Evolutionary conservation across 2,888 invertebrate genomes (phyloP).

Genomic region (Caenorhabditis plicata): DNA sequence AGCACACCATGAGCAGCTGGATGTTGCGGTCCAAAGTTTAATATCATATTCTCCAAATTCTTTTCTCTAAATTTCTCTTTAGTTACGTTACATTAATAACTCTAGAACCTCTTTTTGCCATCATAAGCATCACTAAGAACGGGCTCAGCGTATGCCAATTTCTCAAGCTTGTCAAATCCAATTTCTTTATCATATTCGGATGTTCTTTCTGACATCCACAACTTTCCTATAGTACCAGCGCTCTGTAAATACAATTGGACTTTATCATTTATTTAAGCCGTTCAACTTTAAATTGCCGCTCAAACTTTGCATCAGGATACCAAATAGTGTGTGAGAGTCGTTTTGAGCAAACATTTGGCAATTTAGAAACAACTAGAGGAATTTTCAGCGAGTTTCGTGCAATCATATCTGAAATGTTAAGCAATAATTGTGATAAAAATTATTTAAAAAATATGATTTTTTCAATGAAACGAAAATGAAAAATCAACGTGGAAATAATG

Average conservation of each 20-base stretch:
- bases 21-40: slow-evolving; percentile 92
- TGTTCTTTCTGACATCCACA: slow-evolving; percentile 43
- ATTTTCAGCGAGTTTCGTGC: too few species aligned
- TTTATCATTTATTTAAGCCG: not conserved
- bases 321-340: slow-evolving; percentile 59
- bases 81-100: not conserved
- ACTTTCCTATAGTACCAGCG: slow-evolving; percentile 46
- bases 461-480: too few species aligned
- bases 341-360: too few species aligned
- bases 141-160: slow-evolving; percentile 42
- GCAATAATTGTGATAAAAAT: too few species aligned
- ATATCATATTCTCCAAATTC: slow-evolving; percentile 79
- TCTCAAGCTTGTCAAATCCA: slow-evolving; percentile 51
- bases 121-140: slow-evolving; percentile 49
- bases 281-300: slow-evolving; percentile 58
- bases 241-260: slow-evolving; percentile 22
- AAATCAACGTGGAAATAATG: too few species aligned
- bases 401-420: too few species aligned
- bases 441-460: too few species aligned
- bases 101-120: slow-evolving; percentile 51
- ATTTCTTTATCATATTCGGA: slow-evolving; percentile 47
- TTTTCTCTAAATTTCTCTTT: slow-evolving; percentile 72
- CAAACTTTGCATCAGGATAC: slow-evolving; percentile 64
- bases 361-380: too few species aligned
- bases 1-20: slow-evolving; percentile 91